phyloP scores from a whole-genome alignment of 1,140 invertebrate genomes.

The Bilobella aurantiaca region DNA sequence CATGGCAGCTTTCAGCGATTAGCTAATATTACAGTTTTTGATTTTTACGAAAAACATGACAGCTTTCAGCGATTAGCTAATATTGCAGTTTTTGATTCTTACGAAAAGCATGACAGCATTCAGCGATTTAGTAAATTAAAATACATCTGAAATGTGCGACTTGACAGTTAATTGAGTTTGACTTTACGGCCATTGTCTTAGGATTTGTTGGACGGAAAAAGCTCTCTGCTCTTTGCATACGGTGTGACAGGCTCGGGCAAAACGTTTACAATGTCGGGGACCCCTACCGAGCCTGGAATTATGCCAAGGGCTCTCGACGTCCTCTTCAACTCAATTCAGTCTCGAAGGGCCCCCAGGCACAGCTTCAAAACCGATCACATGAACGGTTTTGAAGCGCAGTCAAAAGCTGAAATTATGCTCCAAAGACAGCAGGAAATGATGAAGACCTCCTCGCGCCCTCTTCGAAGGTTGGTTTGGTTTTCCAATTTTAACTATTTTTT shows the following conservation, averaged over 20 bases:
- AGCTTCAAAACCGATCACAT: conserved; percentile 84
- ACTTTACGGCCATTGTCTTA: too few relatives aligned
- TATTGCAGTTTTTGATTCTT: too few relatives aligned
- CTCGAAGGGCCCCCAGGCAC: conserved; percentile 66
- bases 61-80: too few relatives aligned
- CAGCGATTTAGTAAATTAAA: too few relatives aligned
- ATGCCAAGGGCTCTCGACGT: conserved; percentile 80
- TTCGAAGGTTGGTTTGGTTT: conserved; percentile 37
- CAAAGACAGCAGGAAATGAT: conserved; percentile 52
- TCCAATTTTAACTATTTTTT: neutral
- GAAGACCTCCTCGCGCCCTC: conserved; percentile 20
- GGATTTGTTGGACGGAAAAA: conserved; percentile 66
- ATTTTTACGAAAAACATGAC: too few relatives aligned
- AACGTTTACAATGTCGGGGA: conserved; percentile 85
- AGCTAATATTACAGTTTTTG: too few relatives aligned
- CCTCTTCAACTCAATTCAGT: conserved; percentile 78
- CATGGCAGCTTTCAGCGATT: too few relatives aligned
- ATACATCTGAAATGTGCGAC: too few relatives aligned
- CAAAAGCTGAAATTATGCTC: conserved; percentile 72
- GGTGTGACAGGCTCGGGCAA: conserved; percentile 94
- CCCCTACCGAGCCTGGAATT: conserved; percentile 49
- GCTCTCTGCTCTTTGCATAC: conserved; percentile 87
- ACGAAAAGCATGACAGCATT: too few relatives aligned
- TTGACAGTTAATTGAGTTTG: too few relatives aligned
- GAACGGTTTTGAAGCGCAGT: conserved; percentile 86